phyloP scores from a whole-genome alignment of 2,888 invertebrate genomes.

The Caenorhabditis doughertyi region DNA sequence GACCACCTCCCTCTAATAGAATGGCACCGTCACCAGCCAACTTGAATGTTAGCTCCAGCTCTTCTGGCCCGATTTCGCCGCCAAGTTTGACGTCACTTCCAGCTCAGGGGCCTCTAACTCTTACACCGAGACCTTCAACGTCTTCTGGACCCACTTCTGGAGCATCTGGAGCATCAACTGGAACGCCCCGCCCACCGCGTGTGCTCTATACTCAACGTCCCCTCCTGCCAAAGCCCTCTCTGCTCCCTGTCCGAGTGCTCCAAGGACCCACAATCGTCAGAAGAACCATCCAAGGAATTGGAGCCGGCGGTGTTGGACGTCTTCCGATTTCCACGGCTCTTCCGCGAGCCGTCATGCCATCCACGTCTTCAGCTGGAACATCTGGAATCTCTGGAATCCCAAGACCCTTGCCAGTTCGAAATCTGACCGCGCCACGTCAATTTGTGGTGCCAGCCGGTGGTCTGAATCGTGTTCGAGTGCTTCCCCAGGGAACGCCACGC shows the following conservation, averaged over 20 bases:
- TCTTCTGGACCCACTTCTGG: not conserved
- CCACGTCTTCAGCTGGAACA: too few species aligned
- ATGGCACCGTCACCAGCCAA: not conserved
- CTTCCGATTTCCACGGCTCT: too few species aligned
- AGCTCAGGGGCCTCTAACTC: conserved; percentile 23
- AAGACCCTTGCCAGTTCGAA: not conserved
- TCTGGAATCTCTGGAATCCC: not conserved
- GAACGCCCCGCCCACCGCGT: too few species aligned
- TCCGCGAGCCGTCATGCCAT: not conserved
- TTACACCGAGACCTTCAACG: not conserved
- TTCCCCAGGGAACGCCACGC: not conserved
- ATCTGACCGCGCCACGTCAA: not conserved
- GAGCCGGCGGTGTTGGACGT: too few species aligned
- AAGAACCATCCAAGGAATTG: too few species aligned
- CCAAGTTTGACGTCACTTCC: conserved; percentile 11
- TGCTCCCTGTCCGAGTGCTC: too few species aligned
- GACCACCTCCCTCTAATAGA: too few species aligned
- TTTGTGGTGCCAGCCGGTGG: not conserved
- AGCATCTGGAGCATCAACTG: too few species aligned
- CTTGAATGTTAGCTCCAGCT: too few species aligned
- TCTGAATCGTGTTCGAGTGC: not conserved
- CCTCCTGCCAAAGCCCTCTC: too few species aligned
- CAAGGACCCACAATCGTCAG: too few species aligned
- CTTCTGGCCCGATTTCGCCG: conserved; percentile 7
- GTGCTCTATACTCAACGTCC: too few species aligned